Evolutionary conservation across 2,888 invertebrate species (phyloP).

Genomic region (Drosophila kuntzei): DNA sequence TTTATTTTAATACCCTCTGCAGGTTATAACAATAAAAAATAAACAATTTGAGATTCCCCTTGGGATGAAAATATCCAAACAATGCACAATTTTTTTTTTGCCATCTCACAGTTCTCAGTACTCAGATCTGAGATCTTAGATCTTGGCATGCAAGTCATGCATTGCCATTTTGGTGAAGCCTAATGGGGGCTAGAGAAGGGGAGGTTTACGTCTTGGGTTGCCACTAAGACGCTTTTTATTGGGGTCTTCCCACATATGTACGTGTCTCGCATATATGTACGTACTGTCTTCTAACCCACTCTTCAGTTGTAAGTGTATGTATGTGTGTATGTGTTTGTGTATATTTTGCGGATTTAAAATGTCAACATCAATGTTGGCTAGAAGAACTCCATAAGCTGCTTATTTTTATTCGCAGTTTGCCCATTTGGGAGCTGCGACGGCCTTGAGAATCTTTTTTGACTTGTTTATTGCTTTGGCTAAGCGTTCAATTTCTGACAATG

Average conservation of each 20-base stretch:
- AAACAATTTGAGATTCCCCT: background rate
- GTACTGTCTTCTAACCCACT: slow-evolving; percentile 6
- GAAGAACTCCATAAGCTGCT: slow-evolving; percentile 49
- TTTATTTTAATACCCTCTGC: background rate
- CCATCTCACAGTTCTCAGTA: slow-evolving; percentile 30
- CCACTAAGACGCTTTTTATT: slow-evolving; percentile 37
- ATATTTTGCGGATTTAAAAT: slow-evolving; percentile 42
- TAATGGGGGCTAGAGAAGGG: background rate
- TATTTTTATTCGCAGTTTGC: slow-evolving; percentile 36
- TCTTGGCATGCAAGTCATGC: slow-evolving; percentile 60
- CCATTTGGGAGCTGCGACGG: slow-evolving; percentile 39
- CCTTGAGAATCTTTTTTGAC: slow-evolving; percentile 49
- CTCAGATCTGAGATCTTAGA: slow-evolving; percentile 32
- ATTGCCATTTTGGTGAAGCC: slow-evolving; percentile 5
- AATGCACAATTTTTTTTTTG: slow-evolving; percentile 31
- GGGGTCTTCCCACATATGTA: slow-evolving; percentile 47
- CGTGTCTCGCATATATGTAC: slow-evolving; percentile 16
- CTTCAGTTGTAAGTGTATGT: slow-evolving; percentile 19
- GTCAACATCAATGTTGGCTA: slow-evolving; percentile 59
- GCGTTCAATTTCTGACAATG: slow-evolving; percentile 56
- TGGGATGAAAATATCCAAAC: slow-evolving; percentile 17
- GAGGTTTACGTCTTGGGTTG: slow-evolving; percentile 1
- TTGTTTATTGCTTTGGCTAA: slow-evolving; percentile 52
- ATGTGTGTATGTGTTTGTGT: slow-evolving; percentile 23
- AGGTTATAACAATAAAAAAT: background rate